These are phyloP conservation scores for Tapirus indicus DNA, from an alignment of 2,797 vertebrate species.

Conservation along the genomic window DNA sequence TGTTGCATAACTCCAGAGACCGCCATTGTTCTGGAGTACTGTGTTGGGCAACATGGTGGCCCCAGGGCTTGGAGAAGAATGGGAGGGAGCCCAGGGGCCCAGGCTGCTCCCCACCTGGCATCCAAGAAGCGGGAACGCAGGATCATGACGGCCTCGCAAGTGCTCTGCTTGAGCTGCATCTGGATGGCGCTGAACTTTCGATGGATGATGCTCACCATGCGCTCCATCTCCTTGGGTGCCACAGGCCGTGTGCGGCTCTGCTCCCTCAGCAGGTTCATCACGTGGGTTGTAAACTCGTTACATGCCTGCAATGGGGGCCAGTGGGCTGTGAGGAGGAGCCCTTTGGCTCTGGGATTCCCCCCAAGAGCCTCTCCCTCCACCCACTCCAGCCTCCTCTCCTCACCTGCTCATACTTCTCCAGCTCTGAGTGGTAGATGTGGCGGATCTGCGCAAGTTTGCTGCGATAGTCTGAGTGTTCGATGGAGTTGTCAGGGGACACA, in stretches of 20 bases:
- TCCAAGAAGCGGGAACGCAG: constrained; percentile 95
- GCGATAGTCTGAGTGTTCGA: constrained; percentile 97
- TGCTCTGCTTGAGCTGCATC: constrained; percentile 97
- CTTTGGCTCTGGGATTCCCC: constrained; percentile 86
- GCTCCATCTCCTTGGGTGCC: constrained; percentile 96
- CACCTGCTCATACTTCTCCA: constrained; percentile 99
- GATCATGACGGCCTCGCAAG: constrained; percentile 97
- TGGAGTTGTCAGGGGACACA: constrained; percentile 94
- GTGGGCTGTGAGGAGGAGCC: neutral
- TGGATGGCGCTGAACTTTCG: constrained; percentile 98
- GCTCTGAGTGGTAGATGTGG: constrained; percentile 97
- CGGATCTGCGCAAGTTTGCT: constrained; percentile 97
- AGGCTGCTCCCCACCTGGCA: constrained; percentile 89
- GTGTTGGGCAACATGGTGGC: rapidly evolving
- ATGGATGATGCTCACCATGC: constrained; percentile 97
- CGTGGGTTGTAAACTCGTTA: constrained; percentile 96
- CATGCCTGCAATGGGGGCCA: constrained; percentile 89
- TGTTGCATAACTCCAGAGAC: neutral
- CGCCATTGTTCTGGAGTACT: rapidly evolving
- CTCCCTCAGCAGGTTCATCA: constrained; percentile 96
- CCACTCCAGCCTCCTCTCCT: constrained; percentile 86
- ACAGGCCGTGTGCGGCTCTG: constrained; percentile 96
- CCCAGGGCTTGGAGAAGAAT: neutral
- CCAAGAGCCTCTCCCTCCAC: constrained; percentile 83
- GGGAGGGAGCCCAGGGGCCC: neutral